Percentiles rank a stretch among this genome's conserved stretches.
These are phyloP conservation scores for Cabera pusaria DNA, from an alignment of 2,888 invertebrate genomes.

Conservation along the genomic window DNA sequence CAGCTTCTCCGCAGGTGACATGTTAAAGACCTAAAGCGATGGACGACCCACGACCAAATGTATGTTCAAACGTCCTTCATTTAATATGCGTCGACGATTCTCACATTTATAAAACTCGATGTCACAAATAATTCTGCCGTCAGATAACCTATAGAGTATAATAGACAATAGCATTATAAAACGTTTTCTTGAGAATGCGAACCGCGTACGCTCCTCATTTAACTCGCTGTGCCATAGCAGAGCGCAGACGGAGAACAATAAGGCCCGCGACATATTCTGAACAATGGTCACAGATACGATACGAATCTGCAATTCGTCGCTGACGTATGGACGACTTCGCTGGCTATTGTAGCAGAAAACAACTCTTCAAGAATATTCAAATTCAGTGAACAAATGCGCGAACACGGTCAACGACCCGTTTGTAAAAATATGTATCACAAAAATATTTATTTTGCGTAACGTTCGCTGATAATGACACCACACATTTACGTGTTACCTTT, in stretches of 20 bases:
- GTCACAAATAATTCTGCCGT: constrained; percentile 11
- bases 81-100: constrained; percentile 15
- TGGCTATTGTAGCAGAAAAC: constrained; percentile 58
- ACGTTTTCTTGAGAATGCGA: constrained; percentile 54
- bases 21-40: constrained; percentile 15
- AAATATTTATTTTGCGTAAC: constrained; percentile 36
- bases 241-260: constrained; percentile 66
- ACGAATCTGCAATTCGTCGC: constrained; percentile 71
- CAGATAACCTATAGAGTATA: constrained; percentile 27
- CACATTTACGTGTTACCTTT: no score
- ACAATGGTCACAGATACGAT: constrained; percentile 75
- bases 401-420: constrained; percentile 52
- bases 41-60: not conserved
- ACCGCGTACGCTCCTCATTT: constrained; percentile 66
- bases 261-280: constrained; percentile 78
- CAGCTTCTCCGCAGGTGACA: constrained; percentile 23
- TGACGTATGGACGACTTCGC: constrained; percentile 64
- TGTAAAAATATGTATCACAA: constrained; percentile 33
- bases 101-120: constrained; percentile 11
- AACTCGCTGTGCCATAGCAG: constrained; percentile 63
- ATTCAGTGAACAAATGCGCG: constrained; percentile 39
- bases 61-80: constrained; percentile 8
- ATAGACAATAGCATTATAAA: constrained; percentile 32
- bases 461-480: constrained; percentile 22
- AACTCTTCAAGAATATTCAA: constrained; percentile 56